phyloP scores from a whole-genome alignment of 2,113 vertebrate species.

The Phocoena phocoena region DNA sequence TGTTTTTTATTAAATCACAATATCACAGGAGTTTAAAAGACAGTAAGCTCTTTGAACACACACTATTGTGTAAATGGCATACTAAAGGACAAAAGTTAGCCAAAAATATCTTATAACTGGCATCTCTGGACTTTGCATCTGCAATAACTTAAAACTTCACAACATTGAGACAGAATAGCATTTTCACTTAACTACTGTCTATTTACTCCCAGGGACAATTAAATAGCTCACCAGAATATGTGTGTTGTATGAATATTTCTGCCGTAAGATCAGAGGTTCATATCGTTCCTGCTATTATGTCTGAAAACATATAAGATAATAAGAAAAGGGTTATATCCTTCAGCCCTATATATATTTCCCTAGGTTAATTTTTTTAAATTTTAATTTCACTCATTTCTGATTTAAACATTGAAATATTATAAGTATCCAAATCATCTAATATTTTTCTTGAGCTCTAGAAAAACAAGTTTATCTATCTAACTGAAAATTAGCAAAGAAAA shows the following conservation, averaged over 20 bases:
- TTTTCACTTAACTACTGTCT: not conserved
- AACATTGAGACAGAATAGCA: not conserved
- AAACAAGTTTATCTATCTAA: not conserved
- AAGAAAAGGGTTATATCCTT: not conserved
- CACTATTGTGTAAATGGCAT: not conserved
- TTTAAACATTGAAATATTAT: not conserved
- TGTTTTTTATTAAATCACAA: not conserved
- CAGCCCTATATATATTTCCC: not conserved
- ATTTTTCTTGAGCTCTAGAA: not conserved
- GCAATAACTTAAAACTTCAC: not conserved
- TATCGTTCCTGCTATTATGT: not conserved
- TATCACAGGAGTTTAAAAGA: not conserved
- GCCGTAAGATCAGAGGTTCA: not conserved
- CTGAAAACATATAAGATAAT: not conserved
- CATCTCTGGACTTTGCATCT: not conserved
- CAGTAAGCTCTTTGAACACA: not conserved
- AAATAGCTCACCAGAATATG: not conserved
- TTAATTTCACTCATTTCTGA: not conserved
- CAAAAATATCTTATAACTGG: not conserved
- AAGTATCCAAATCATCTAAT: not conserved
- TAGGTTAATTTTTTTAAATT: not conserved
- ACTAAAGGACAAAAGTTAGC: not conserved
- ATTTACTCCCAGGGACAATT: not conserved
- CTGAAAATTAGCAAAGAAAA: not conserved
- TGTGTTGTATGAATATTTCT: not conserved